Evolutionary conservation across 2,797 vertebrate genomes (phyloP).

Genomic region (Diplodus sargus): DNA sequence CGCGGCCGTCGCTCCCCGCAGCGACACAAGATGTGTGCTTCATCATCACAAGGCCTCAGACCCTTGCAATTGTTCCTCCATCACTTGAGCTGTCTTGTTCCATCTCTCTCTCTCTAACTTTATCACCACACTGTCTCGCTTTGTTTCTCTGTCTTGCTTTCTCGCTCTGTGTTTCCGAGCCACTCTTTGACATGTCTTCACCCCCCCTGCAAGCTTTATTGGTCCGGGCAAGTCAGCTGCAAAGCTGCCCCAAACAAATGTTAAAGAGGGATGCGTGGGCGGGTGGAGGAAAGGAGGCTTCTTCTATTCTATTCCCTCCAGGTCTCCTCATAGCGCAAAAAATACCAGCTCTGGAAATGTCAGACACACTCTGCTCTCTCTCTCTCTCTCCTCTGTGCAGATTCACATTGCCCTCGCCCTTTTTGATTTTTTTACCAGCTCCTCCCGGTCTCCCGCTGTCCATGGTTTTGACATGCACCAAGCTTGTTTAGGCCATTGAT

Average conservation of each 20-base stretch:
- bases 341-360: constrained; percentile 63
- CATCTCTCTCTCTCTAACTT: constrained; percentile 13
- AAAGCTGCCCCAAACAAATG: constrained; percentile 65
- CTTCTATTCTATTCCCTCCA: constrained; percentile 53
- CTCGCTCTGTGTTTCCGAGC: constrained; percentile 33
- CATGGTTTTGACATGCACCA: constrained; percentile 51
- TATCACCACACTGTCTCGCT: constrained; percentile 8
- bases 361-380: constrained; percentile 57
- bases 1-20: constrained; percentile 14
- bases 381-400: constrained; percentile 24
- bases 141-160: constrained; percentile 15
- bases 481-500: constrained; percentile 70
- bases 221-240: constrained; percentile 47
- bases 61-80: constrained; percentile 45
- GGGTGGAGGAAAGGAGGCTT: constrained; percentile 27
- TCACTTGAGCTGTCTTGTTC: constrained; percentile 47
- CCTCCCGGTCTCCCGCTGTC: constrained; percentile 31
- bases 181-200: constrained; percentile 46
- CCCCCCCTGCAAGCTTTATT: constrained; percentile 27
- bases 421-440: constrained; percentile 20
- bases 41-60: constrained; percentile 48
- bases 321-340: constrained; percentile 55
- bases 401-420: constrained; percentile 32
- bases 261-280: constrained; percentile 33
- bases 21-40: constrained; percentile 37